Base-by-base conservation (phyloP, 2,113 vertebrate genomes). In the Microtus oregoni region DNA sequence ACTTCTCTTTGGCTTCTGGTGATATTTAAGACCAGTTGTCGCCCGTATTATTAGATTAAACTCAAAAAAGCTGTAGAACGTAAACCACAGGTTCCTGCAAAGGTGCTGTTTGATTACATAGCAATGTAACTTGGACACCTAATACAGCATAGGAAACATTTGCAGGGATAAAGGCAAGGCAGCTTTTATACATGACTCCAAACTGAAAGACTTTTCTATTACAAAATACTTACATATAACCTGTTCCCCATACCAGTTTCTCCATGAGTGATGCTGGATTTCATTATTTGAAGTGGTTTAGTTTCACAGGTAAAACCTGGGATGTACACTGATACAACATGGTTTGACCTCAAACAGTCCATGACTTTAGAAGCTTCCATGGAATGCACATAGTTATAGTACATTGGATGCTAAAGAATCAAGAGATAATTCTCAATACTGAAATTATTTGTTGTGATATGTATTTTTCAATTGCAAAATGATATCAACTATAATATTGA, bases 1-100 rank as follows among this genome's bases (percentile, higher is more conserved):
- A 50, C 87, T 97, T 97, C 94, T 26, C 78, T 98, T 94, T 96
- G 79, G 95, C 77, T 55, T 94, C 72, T 70, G 93, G 92, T 94
- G 52, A 72, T 75, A 95, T 28, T 61, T 35, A n/a, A 94, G 61
- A 88, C 38, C 82, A 87, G 91, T 96, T 96, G 93, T 94, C 91
- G 94, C 9, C 30, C n/a, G 93, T 8, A 41, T 79, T 93, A n/a
- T 61, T 55, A 26, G 52, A 86, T 41, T 50, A 81, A 52, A 20
- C 79, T 73, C 28, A 32, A 47, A 24, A 90, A 73, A 52, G 58
- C 90, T 86, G 50, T 30, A 22, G 17, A 88, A 85, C 87, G 85
- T 96, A 81, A 92, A 3, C 58, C 8, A 30, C 87, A 76, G 87
- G 24, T 58, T 67, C 15, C n/a, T 93, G 4, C 3, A 93, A 90